Evolutionary conservation across 2,113 vertebrate genomes (phyloP).

Genomic region (Pollachius pollachius): DNA sequence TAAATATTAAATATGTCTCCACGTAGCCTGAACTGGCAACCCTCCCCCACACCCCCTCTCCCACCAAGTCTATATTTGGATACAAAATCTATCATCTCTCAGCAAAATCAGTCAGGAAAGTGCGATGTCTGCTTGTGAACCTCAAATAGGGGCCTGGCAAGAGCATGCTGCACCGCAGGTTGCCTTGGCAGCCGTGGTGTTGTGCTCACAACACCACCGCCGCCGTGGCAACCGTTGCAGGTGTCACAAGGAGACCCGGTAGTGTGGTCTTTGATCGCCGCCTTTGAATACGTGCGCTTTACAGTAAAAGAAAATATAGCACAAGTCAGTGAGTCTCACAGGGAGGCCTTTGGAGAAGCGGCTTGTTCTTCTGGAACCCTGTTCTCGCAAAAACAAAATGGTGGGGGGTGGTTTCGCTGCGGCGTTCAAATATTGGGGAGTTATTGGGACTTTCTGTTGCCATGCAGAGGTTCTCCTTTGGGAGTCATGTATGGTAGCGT

Average conservation of each 20-base stretch:
- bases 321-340: constrained; percentile 14
- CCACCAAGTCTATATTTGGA: constrained; percentile 36
- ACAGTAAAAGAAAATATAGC: constrained; percentile 25
- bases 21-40: too few relatives aligned
- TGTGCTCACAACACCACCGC: constrained; percentile 65
- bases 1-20: too few relatives aligned
- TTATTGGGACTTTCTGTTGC: too few relatives aligned
- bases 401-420: background rate
- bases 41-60: too few relatives aligned
- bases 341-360: background rate
- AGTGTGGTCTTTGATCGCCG: constrained; percentile 32
- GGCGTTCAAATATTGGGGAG: too few relatives aligned
- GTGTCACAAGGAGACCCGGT: constrained; percentile 58
- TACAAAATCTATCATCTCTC: constrained; percentile 40
- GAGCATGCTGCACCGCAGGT: constrained; percentile 10
- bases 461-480: too few relatives aligned
- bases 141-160: constrained; percentile 15
- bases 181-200: constrained; percentile 56
- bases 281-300: constrained; percentile 52
- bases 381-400: background rate
- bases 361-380: constrained; percentile 24
- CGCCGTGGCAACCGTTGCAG: constrained; percentile 61
- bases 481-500: too few relatives aligned
- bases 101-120: constrained; percentile 38
- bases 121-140: constrained; percentile 63